Evolutionary conservation across 64 coral and sea anemone genomes (phyloP), one percentile per base, ranked within the genome.

Genomic region (Actinia equina): DNA sequence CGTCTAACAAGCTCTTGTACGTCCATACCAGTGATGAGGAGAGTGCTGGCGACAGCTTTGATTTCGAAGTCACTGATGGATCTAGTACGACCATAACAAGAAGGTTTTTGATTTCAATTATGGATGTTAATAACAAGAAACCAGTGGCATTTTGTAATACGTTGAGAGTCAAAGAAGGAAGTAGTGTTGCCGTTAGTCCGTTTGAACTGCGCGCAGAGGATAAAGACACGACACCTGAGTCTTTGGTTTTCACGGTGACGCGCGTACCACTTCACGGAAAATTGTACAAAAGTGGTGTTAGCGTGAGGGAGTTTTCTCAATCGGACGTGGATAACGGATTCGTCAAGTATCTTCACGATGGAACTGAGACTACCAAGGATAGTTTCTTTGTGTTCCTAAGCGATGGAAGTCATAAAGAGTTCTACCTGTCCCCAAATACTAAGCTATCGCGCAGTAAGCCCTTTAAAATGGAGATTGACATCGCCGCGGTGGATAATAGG

Each of bases 11-110:
- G 88, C 86, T 99, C 37, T 78, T 88, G 37, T 99, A 99, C 52
- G 58, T 99, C 23, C 97, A 95, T n/a, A 91, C 97, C 6, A 89
- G 90, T 52, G 46, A 51, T 2, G 97, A 99, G 43, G 97, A 95
- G 52, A 95, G 82, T 44, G 85, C 60, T 2, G 83, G 91, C 5
- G 97, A 99, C 63, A 95, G 91, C 18, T 99, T 99, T 95, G 90
- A 99, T 53, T 99, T 99, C 63, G 97, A 99, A 64, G 88, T 99
- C 16, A 95, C 90, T 17, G 97, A 99, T 86, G 97, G 93, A 12
- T 87, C 90, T 6, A 90, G 86, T 54, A 87, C 54, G 51, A 79
- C 44, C 19, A 80, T 99, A 18, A 88, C 87, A 19, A 60, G 93
- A 51, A 91, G 77, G 84, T 95, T 99, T 88, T 20, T 92, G 59